Conservation (phyloP, 2,797 vertebrate species). For the Erethizon dorsatum region DNA sequence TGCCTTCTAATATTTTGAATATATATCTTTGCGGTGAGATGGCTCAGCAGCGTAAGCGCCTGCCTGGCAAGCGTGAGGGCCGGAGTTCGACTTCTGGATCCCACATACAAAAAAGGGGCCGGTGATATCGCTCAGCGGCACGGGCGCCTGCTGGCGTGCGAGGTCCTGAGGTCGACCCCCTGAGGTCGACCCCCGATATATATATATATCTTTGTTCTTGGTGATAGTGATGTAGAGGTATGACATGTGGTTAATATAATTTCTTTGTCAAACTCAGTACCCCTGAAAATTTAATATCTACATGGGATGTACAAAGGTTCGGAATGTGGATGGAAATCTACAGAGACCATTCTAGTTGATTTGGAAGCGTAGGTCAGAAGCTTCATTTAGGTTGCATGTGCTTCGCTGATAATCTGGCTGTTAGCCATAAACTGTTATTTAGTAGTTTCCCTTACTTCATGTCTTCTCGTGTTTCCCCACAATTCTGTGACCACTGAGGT, state of each 20-base stretch:
- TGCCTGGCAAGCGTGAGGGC: too few relatives aligned
- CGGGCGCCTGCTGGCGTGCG: too few relatives aligned
- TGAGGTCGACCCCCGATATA: too few relatives aligned
- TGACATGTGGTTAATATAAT: not conserved
- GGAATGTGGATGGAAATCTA: not conserved
- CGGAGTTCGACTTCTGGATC: too few relatives aligned
- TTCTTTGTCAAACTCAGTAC: not conserved
- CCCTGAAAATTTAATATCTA: conserved; percentile 15
- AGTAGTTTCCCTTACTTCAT: conserved; percentile 54
- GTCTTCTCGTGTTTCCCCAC: conserved; percentile 1
- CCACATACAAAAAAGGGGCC: too few relatives aligned
- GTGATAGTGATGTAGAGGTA: not conserved
- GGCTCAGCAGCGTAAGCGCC: too few relatives aligned
- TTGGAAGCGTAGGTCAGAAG: not conserved
- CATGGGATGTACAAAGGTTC: not conserved
- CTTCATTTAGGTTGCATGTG: not conserved
- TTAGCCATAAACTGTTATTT: conserved; percentile 44
- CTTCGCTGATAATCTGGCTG: conserved; percentile 30
- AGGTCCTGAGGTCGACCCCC: too few relatives aligned
- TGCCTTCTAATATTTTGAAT: not conserved
- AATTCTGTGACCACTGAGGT: conserved; percentile 40
- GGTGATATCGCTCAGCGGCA: too few relatives aligned
- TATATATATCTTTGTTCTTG: too few relatives aligned
- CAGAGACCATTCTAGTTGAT: not conserved
- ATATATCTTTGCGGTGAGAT: too few relatives aligned